These are phyloP conservation scores for Chirona hameri DNA, from an alignment of 2,888 invertebrate species.

Conservation along the genomic window DNA sequence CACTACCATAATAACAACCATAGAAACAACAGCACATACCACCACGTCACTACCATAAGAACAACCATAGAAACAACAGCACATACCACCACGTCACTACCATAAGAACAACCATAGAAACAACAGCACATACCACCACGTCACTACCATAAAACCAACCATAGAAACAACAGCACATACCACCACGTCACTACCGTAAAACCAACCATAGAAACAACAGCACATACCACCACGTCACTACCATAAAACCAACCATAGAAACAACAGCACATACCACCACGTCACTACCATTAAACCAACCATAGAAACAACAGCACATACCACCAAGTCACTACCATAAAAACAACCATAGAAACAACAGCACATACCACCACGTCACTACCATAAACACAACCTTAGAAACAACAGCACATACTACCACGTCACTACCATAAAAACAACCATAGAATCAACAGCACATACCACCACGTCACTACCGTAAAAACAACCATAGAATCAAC, in stretches of 20 bases:
- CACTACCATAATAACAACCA: too few species aligned
- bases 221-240: conserved; percentile 73
- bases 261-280: conserved; percentile 64
- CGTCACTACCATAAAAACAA: too few species aligned
- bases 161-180: conserved; percentile 53
- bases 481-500: background rate
- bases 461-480: conserved; percentile 83
- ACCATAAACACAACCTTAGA: too few species aligned
- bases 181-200: too few species aligned
- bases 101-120: too few species aligned
- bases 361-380: conserved; percentile 71
- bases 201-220: background rate
- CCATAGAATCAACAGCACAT: conserved; percentile 45
- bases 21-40: conserved; percentile 53
- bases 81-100: conserved; percentile 76
- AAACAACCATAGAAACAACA: background rate
- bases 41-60: too few species aligned
- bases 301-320: conserved; percentile 50
- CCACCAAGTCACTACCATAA: too few species aligned
- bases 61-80: background rate
- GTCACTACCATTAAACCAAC: too few species aligned
- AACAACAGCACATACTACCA: conserved; percentile 62
- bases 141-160: too few species aligned
- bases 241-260: too few species aligned
- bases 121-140: conserved; percentile 64